Evolutionary conservation across 2,797 vertebrate species (phyloP), one percentile per base, ranked within the genome.

Genomic region (Anas georgica): DNA sequence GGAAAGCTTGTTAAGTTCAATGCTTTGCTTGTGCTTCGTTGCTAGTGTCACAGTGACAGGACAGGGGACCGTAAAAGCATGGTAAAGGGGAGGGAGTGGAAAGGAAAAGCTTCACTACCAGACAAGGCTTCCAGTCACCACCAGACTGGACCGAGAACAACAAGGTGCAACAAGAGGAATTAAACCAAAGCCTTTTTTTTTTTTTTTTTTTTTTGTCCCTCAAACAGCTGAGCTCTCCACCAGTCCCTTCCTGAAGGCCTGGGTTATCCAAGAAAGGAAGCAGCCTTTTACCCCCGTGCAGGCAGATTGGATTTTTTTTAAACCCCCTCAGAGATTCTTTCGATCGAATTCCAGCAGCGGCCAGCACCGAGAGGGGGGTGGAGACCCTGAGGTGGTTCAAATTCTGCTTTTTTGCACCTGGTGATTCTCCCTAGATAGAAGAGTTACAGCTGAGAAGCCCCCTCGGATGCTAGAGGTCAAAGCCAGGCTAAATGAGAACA

Each of bases 321-420:
- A 78, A 75, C 29, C 79, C 91, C 60, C 86, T 87, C 73, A 17
- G 70, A 52, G 28, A 75, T 18, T 67, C 63, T 87, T 81, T 83
- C 68, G 26, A 22, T 69, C 86, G 79, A 91, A 90, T 87, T 59
- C 86, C 89, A 83, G 83, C 94, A 55, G 60, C 3, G 9, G 72
- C 88, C 81, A 85, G 75, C 68, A 9, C 41, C 45, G 17, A 31
- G 75, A 54, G 70, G 80, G 80, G 80, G 78, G 72, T 8, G 48
- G 77, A 93, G 85, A 69, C 70, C 58, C 48, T 29, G 78, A 62
- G 92, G 37, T 85, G 97, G 97, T 97, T 97, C 94, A 54, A 98
- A 98, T 98, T 98, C 97, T 98, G 97, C 98, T 98, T 98, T 98
- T 99, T 99, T 99, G 98, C 98, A 98, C 98, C 99, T 99, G 99